Base-by-base conservation (phyloP, 2,888 invertebrate species). In the Sceliomorpha sp. region DNA sequence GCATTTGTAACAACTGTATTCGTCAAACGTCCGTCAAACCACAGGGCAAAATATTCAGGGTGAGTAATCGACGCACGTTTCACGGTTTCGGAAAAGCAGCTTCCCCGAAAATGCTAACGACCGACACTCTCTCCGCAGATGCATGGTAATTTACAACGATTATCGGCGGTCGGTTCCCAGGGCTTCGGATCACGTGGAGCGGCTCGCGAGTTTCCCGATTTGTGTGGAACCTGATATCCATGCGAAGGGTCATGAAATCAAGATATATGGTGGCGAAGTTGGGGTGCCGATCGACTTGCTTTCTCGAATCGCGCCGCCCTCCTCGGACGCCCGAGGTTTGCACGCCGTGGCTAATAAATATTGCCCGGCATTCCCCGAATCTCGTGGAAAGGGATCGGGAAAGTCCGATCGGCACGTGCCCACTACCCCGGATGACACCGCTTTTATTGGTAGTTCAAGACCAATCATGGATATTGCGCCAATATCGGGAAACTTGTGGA, bases 241-340 rank as follows among this genome's bases (percentile, higher is more conserved):
- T 84, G 85, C 81, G 84, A 81, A 84, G 87, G 86, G 86, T 86
- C 86, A 80, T 83, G 78, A 82, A 87, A 88, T 87, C 86, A 85
- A 88, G 87, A 87, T 87, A 85, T 85, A 87, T 87, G 79, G 80
- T 72, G 70, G 74, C 34, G 70, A 55, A 66, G 63, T 69, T 56
- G 62, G 68, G 72, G 74, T 64, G 64, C 53, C 47, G 10, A 44
- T 56, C 24, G 24, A 37, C 42, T 5, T 48, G 26, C 14, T 17
- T 5, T 20, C 5, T 20, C 20, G 20, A 13, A 15, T 15, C 34
- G 34, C 27, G 1, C 31, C 29, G 44, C 31, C 31, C 29, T 44
- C 10, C 20, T 9, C 7, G 39, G 17, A n/a, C 6, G 3, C 29
- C 27, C 44, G 14, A 13, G 15, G 29, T 42, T 42, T 42, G 10